Base-by-base conservation (phyloP, 2,113 vertebrate genomes). In the Rhinolophus ferrumequinum region DNA sequence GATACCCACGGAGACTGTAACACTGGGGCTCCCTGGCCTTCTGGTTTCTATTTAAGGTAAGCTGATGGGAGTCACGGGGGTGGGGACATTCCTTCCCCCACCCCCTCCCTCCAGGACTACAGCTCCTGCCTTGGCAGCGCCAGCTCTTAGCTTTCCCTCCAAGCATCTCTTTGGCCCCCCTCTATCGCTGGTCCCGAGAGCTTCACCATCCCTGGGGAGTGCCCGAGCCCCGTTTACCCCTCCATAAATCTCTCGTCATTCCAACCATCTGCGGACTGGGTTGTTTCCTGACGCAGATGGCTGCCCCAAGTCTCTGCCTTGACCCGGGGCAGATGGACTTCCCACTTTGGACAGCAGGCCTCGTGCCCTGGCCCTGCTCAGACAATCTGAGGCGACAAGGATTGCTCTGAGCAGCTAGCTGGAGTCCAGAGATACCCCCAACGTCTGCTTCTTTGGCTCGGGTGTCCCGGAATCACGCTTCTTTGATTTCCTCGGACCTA, bases 1-100 rank as follows among this genome's bases (percentile, higher is more conserved):
- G 3, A 41, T 35, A 12, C 28, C 58, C 24, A 16, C 0, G 3
- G 62, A 44, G 41, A 1, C 12, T 0, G 0, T 1, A 8, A 41
- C 1, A 22, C 14, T 11, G 13, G 44, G 80, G 50, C 58, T n/a
- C 28, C 13, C 15, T 26, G 0, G 8, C 30, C 35, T 30, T 35
- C 56, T 13, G 14, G 47, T 21, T 80, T 73, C 52, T 22, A 1
- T 15, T 16, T 2, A 30, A 54, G 41, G 4, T 12, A 16, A 50
- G 75, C 58, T 56, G 58, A n/a, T 6, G 47, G 58, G 66, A 10
- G 80, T 14, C 10, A 0, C 28, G 88, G 13, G 12, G 12, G 54
- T 22, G 0, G 14, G 44, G 47, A 5, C 0, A 1, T 11, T 12
- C 7, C 10, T 2, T 6, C 14, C 41, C 58, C 28, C 4, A 6